These are phyloP conservation scores for Ciconia maguari DNA, from an alignment of 2,113 vertebrate species.

Conservation along the genomic window DNA sequence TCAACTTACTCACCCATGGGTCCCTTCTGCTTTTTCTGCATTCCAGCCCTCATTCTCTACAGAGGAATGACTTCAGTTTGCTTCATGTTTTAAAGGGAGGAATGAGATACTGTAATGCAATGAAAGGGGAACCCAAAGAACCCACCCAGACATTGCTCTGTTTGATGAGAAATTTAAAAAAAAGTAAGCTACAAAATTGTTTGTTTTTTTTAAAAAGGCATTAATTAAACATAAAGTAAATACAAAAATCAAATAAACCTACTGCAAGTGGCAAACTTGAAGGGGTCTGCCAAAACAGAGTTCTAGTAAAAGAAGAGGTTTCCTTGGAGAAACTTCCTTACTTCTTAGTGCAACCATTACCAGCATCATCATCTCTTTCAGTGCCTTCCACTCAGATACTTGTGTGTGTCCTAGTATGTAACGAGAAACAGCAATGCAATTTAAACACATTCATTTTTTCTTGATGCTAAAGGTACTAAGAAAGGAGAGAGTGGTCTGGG, in stretches of 20 bases:
- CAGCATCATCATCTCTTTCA: not conserved
- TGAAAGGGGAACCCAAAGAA: not conserved
- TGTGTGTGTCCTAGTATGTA: not conserved
- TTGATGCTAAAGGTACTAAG: not conserved
- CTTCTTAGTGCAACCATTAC: not conserved
- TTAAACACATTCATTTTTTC: not conserved
- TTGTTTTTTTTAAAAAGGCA: not conserved
- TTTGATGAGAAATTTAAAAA: not conserved
- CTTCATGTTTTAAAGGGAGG: not conserved
- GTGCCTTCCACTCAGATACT: not conserved
- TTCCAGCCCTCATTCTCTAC: not conserved
- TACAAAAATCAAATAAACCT: not conserved
- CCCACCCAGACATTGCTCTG: not conserved
- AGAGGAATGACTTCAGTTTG: not conserved
- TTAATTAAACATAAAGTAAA: not conserved
- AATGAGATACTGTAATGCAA: not conserved
- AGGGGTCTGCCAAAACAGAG: not conserved
- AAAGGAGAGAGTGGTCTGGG: not conserved
- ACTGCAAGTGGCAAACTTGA: not conserved
- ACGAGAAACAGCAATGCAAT: not conserved
- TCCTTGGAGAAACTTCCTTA: not conserved
- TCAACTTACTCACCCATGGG: not conserved
- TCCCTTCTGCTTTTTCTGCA: not conserved
- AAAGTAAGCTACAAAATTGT: not conserved
- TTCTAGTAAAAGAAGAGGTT: not conserved